Base-by-base conservation (phyloP, 2,888 invertebrate species). In the Nemotelus pantherinus region DNA sequence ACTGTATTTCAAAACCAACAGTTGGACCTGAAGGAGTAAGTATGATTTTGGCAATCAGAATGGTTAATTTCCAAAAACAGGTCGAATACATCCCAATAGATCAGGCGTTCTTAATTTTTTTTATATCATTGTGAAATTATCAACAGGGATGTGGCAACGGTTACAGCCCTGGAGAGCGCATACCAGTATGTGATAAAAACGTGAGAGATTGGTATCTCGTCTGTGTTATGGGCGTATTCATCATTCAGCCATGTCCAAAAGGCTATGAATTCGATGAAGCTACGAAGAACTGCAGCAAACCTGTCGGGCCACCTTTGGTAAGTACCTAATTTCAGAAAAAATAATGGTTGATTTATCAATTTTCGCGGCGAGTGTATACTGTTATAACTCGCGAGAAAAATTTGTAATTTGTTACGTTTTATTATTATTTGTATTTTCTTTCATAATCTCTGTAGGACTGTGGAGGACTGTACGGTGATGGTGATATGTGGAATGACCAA, bases 191-290 rank as follows among this genome's bases (percentile, higher is more conserved):
- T 9, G 70, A 53, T 10, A 39, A 9, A 2, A 25, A 47, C 41
- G 25, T 41, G 5, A 5, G 41, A 53, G 10, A 53, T 7, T 70
- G 55, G 10, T 70, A 70, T 10, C 41, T 70, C 2, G 10, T 70
- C 3, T 70, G 70, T 10, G 70, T 47, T 3, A 70, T 70, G 70
- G 70, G 70, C 9, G 70, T 70, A 0, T 70, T 70, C 3, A 53
- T 70, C 43, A 4, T 70, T 3, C 5, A 55, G n/a, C 9, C 55
- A 43, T 70, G 70, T 70, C 55, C 53, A 3, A 3, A 25, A 6
- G 44, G 55, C 1, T 41, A 2, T 9, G 55, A 39, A 5, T 70
- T 53, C 53, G 43, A 50, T 53, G 2, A n/a, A 3, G 2, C 0
- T 5, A 63, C 3, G 9, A 3, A 2, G 10, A 63, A 41, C 10